Conservation (phyloP, 2,113 vertebrate species). For the Brachyhypopomus gauderio region DNA sequence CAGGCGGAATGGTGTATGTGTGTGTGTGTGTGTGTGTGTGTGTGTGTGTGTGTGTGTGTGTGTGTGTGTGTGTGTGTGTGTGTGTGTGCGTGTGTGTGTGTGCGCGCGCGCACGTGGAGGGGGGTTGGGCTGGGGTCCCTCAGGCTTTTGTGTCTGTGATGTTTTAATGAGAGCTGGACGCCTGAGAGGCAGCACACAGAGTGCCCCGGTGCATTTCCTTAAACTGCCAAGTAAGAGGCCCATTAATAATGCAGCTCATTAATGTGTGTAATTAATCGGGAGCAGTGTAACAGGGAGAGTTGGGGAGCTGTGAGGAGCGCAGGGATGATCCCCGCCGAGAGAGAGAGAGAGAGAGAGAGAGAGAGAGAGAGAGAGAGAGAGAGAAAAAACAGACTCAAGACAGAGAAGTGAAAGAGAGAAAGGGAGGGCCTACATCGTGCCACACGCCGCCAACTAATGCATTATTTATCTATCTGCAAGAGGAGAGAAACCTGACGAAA, state of each 20-base stretch:
- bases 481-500: slow-evolving; percentile 51
- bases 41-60: too few relatives aligned
- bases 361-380: slow-evolving; percentile 58
- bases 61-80: too few relatives aligned
- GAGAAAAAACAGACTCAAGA: too few relatives aligned
- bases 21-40: too few relatives aligned
- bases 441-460: slow-evolving; percentile 62
- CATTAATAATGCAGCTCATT: slow-evolving; percentile 99
- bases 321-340: slow-evolving; percentile 48
- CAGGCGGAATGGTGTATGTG: too few relatives aligned
- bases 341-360: slow-evolving; percentile 19
- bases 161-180: slow-evolving; percentile 93
- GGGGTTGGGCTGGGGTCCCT: slow-evolving; percentile 80
- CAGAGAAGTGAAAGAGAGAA: slow-evolving; percentile 55
- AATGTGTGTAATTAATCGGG: slow-evolving; percentile 99
- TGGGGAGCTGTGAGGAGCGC: slow-evolving; percentile 55
- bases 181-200: slow-evolving; percentile 75
- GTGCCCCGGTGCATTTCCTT: slow-evolving; percentile 86
- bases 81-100: too few relatives aligned
- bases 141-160: slow-evolving; percentile 84
- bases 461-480: slow-evolving; percentile 73
- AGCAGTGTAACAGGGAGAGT: slow-evolving; percentile 75
- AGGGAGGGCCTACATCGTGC: slow-evolving; percentile 53
- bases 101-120: too few relatives aligned
- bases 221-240: slow-evolving; percentile 98